Evolutionary conservation across 2,888 invertebrate genomes (phyloP).

Genomic region (Agrotis segetum): DNA sequence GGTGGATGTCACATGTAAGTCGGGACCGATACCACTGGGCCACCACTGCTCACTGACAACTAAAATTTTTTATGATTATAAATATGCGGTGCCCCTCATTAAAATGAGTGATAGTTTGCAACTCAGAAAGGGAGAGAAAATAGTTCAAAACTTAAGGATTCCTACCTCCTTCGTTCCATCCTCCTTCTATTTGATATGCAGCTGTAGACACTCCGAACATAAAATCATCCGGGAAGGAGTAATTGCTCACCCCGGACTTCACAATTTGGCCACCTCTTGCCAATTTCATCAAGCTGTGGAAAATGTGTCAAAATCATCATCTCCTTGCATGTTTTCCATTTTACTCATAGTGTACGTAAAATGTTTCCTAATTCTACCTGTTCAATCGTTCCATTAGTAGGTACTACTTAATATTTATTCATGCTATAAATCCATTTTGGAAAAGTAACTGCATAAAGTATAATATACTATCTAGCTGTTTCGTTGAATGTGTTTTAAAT

Average conservation of each 20-base stretch:
- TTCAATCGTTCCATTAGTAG: neutral
- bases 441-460: neutral
- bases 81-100: neutral
- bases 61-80: neutral
- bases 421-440: neutral
- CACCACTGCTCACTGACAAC: no score
- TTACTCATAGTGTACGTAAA: neutral
- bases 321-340: neutral
- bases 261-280: conserved; percentile 71
- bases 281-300: conserved; percentile 75
- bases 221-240: conserved; percentile 90
- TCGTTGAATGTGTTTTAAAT: no score
- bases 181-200: conserved; percentile 92
- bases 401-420: neutral
- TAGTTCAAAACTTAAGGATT: neutral
- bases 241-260: conserved; percentile 77
- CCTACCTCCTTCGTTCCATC: conserved; percentile 88
- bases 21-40: no score
- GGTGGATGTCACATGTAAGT: no score
- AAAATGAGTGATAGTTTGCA: neutral
- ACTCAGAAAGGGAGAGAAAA: neutral
- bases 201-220: conserved; percentile 92
- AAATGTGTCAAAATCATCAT: neutral
- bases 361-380: neutral
- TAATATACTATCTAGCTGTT: no score